phyloP scores from a whole-genome alignment of 2,888 invertebrate species.

The Poecilus cupreus region DNA sequence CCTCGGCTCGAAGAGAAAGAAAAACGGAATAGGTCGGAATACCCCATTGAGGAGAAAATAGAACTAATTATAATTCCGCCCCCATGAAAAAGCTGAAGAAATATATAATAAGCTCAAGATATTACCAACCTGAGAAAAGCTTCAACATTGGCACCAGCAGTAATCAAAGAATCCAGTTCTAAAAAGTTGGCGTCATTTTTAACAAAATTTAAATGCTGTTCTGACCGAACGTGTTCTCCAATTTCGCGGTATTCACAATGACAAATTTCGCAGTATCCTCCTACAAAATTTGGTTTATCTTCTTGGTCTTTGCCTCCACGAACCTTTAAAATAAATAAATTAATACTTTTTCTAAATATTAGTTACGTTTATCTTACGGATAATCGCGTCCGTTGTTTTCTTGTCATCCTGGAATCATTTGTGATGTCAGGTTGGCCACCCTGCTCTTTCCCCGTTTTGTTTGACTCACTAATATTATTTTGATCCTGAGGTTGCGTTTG shows the following conservation, averaged over 20 bases:
- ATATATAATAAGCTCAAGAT: neutral
- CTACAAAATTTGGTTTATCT: constrained; percentile 43
- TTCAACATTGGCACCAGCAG: constrained; percentile 79
- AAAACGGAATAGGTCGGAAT: no score
- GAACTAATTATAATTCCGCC: neutral
- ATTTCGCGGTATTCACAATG: constrained; percentile 83
- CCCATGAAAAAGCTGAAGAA: constrained; percentile 11
- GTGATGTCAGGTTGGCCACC: constrained; percentile 61
- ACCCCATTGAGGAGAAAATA: no score
- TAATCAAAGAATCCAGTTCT: constrained; percentile 82
- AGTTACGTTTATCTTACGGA: constrained; percentile 70
- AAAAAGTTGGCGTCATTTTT: constrained; percentile 85
- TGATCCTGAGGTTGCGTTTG: constrained; percentile 66
- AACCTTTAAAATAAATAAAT: constrained; percentile 41
- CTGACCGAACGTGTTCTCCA: constrained; percentile 82
- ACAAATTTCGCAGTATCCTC: constrained; percentile 88
- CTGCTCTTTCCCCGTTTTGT: constrained; percentile 67
- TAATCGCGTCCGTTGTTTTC: constrained; percentile 73
- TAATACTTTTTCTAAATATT: neutral
- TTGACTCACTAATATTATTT: constrained; percentile 15
- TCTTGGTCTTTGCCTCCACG: constrained; percentile 46
- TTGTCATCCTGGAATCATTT: constrained; percentile 74
- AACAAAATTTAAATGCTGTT: constrained; percentile 84
- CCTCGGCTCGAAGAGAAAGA: no score
- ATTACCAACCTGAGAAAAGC: constrained; percentile 77